Percentiles rank a stretch among this genome's conserved stretches.
Conservation (phyloP, 2,888 invertebrate species). For the Ryuthela nishihirai region DNA sequence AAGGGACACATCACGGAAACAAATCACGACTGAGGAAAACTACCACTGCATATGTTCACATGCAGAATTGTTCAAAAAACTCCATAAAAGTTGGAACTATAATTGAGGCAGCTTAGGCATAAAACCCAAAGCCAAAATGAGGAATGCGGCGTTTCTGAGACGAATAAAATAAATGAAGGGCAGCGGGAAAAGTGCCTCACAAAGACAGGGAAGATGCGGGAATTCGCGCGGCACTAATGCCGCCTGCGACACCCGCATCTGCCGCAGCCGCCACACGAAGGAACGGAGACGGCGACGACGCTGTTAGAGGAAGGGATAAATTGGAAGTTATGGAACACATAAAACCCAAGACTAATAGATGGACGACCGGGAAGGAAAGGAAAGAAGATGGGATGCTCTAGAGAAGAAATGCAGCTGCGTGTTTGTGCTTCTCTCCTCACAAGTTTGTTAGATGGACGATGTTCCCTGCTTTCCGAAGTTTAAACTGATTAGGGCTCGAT, state of each 20-base stretch:
- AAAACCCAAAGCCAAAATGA: slow-evolving; percentile 25
- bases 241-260: slow-evolving; percentile 8
- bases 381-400: no score
- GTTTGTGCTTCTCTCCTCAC: no score
- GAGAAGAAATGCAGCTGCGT: no score
- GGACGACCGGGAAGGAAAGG: no score
- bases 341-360: slow-evolving; percentile 33
- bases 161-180: slow-evolving; percentile 26
- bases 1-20: no score
- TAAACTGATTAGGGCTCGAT: no score
- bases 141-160: slow-evolving; percentile 3
- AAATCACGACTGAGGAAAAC: no score
- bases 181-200: slow-evolving; percentile 5
- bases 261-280: slow-evolving; percentile 14
- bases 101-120: slow-evolving; percentile 30
- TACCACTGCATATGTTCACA: no score
- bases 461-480: no score
- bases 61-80: no score
- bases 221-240: slow-evolving; percentile 28
- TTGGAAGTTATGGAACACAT: slow-evolving; percentile 37
- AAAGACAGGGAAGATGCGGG: slow-evolving; percentile 1
- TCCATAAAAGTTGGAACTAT: no score
- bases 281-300: slow-evolving; percentile 31
- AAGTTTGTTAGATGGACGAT: no score
- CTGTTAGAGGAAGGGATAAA: slow-evolving; percentile 27